A percentile compares a stretch with the other conserved stretches of the same genome.
These are phyloP conservation scores for Pararge aegeria DNA, from an alignment of 1,140 invertebrate genomes.

Conservation along the genomic window DNA sequence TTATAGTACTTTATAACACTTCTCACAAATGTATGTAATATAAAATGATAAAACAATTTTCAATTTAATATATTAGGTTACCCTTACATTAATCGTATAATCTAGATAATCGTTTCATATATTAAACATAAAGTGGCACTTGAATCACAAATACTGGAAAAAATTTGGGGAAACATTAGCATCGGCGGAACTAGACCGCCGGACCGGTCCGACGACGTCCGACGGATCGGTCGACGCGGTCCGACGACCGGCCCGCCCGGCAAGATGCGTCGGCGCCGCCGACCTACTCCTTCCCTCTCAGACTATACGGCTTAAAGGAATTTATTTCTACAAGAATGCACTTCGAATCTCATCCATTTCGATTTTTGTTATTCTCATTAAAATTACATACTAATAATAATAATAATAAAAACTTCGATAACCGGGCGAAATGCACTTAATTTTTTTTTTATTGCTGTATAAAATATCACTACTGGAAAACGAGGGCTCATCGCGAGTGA, in stretches of 20 bases:
- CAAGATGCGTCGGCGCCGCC: constrained; percentile 38
- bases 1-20: constrained; percentile 78
- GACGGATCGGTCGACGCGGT: constrained; percentile 13
- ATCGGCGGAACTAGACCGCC: constrained; percentile 49
- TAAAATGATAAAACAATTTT: constrained; percentile 82
- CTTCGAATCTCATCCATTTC: constrained; percentile 76
- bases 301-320: constrained; percentile 77
- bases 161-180: constrained; percentile 78
- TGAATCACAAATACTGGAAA: constrained; percentile 82
- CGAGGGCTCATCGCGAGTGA: constrained; percentile 67
- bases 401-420: constrained; percentile 57
- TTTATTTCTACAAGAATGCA: constrained; percentile 78
- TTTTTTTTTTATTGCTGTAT: constrained; percentile 75
- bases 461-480: constrained; percentile 80
- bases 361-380: constrained; percentile 66
- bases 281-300: constrained; percentile 47
- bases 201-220: constrained; percentile 7
- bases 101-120: constrained; percentile 82
- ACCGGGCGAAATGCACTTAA: constrained; percentile 74
- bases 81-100: constrained; percentile 80
- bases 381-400: constrained; percentile 75
- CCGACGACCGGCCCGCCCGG: constrained; percentile 34
- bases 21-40: constrained; percentile 80
- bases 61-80: constrained; percentile 80
- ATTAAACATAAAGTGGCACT: constrained; percentile 82